Percentiles rank a stretch among this genome's conserved stretches.
phyloP scores from a whole-genome alignment of 2,113 vertebrate genomes.

The Oreotrochilus melanogaster region DNA sequence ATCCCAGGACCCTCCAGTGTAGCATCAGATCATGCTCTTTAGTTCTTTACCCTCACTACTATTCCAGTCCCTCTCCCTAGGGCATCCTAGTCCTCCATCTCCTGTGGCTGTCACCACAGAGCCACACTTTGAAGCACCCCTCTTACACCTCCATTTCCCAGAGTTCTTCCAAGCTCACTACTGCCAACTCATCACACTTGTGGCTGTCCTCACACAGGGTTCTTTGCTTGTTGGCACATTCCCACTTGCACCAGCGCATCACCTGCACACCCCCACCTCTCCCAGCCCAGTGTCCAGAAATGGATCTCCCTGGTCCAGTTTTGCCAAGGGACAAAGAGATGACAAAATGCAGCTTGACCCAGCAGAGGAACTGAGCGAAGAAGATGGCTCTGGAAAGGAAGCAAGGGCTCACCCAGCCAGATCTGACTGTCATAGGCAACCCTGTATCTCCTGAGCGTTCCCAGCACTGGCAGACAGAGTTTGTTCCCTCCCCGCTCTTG shows the following conservation, averaged over 20 bases:
- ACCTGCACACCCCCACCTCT: not conserved
- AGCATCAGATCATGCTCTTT: not conserved
- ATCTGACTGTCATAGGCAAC: not conserved
- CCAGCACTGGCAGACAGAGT: not conserved
- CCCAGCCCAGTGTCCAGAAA: not conserved
- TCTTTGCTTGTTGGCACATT: not conserved
- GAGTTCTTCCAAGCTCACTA: not conserved
- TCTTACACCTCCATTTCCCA: not conserved
- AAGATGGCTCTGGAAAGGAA: not conserved
- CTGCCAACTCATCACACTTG: not conserved
- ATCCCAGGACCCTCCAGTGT: not conserved
- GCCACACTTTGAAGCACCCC: not conserved
- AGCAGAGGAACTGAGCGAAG: rapidly evolving
- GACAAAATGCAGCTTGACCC: not conserved
- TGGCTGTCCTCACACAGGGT: not conserved
- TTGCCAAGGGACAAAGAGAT: not conserved
- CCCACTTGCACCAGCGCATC: no score
- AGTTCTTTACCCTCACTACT: not conserved
- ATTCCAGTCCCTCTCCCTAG: not conserved
- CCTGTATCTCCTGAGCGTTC: not conserved
- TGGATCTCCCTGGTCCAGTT: not conserved
- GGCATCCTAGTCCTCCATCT: not conserved
- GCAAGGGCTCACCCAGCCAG: not conserved
- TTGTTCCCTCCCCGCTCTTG: not conserved
- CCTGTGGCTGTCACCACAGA: not conserved